Conservation (phyloP, 2,888 invertebrate genomes). For the Acronicta aceris region DNA sequence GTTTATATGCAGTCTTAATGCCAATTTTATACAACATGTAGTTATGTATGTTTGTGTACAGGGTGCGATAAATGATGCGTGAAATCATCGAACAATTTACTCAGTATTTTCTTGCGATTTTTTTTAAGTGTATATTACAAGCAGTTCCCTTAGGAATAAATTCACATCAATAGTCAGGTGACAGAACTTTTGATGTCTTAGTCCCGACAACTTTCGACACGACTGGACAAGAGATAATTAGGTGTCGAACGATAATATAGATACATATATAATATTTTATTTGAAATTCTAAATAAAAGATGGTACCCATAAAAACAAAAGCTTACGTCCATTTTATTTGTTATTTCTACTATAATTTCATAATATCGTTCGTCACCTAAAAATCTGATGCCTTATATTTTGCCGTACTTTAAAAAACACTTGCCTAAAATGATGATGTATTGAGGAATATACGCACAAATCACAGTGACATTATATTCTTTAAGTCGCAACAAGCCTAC, state of each 20-base stretch:
- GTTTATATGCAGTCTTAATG: constrained; percentile 62
- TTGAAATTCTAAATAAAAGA: no score
- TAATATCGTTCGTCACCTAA: no score
- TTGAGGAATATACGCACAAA: constrained; percentile 34
- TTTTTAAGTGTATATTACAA: neutral
- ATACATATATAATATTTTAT: no score
- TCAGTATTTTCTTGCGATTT: neutral
- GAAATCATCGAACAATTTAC: neutral
- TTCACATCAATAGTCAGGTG: neutral
- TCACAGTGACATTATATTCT: neutral
- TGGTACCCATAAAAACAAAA: no score
- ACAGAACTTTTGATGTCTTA: no score
- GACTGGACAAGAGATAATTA: no score
- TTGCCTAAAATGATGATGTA: neutral
- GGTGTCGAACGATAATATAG: no score
- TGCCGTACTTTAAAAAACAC: neutral
- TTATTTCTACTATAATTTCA: no score
- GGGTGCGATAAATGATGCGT: constrained; percentile 66
- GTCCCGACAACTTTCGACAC: neutral
- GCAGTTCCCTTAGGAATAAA: neutral
- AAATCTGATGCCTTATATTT: neutral
- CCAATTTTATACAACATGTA: constrained; percentile 68
- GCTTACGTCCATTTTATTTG: no score
- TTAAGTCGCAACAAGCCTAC: neutral
- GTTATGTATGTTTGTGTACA: constrained; percentile 70